These are phyloP conservation scores for Epizoanthus ramosus DNA, from an alignment of 92 coral and sea anemone genomes.

Conservation along the genomic window DNA sequence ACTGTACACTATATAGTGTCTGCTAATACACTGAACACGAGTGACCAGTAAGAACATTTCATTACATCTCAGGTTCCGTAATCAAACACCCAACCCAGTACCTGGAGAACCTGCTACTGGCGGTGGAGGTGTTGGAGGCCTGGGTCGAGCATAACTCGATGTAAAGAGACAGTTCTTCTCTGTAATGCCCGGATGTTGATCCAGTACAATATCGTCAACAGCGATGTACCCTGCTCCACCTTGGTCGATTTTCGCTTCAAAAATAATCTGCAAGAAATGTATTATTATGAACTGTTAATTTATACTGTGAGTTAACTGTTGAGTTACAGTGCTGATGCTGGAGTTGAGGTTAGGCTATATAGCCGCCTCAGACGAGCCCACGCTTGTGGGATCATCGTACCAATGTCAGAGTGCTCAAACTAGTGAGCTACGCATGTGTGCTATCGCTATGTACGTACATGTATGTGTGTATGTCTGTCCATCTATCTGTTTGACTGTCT, in stretches of 20 bases:
- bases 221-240: slow-evolving; percentile 25
- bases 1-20: too few relatives aligned
- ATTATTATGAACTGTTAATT: neutral
- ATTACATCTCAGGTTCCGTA: too few relatives aligned
- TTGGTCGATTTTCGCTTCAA: slow-evolving; percentile 15
- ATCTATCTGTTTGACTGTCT: too few relatives aligned
- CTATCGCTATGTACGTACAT: too few relatives aligned
- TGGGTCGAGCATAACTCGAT: slow-evolving; percentile 41
- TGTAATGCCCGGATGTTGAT: slow-evolving; percentile 33
- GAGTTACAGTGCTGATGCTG: too few relatives aligned
- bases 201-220: slow-evolving; percentile 1
- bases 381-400: too few relatives aligned
- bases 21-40: too few relatives aligned
- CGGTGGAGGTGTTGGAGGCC: slow-evolving; percentile 17
- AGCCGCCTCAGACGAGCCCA: too few relatives aligned
- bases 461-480: neutral
- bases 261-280: slow-evolving; percentile 17
- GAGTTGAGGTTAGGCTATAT: too few relatives aligned
- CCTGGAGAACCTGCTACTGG: slow-evolving; percentile 1
- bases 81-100: neutral
- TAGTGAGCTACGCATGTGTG: too few relatives aligned
- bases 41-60: too few relatives aligned
- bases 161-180: slow-evolving; percentile 31
- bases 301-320: neutral
- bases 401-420: too few relatives aligned